Evolutionary conservation across 2,888 invertebrate species (phyloP).

Genomic region (Trisateles emortualis): DNA sequence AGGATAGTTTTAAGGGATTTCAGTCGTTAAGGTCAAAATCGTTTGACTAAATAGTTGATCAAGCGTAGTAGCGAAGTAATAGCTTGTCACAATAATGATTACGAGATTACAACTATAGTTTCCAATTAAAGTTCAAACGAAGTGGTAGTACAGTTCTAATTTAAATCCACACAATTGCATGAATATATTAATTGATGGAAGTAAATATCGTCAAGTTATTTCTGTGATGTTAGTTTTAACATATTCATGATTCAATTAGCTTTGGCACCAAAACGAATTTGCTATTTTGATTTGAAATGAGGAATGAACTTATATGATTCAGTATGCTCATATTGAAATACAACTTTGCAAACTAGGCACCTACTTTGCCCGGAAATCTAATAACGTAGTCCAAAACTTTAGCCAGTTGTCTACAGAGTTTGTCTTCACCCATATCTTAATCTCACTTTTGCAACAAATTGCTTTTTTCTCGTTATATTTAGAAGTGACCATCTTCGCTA

Average conservation of each 20-base stretch:
- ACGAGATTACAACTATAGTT: constrained; percentile 32
- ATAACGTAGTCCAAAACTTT: constrained; percentile 48
- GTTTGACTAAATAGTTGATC: no score
- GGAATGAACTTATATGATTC: background rate
- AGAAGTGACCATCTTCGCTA: constrained; percentile 38
- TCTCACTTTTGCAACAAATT: constrained; percentile 51
- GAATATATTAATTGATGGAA: constrained; percentile 27
- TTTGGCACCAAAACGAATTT: background rate
- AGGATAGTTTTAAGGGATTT: no score
- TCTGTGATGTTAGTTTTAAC: constrained; percentile 3
- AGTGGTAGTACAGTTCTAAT: constrained; percentile 21
- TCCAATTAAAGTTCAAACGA: constrained; percentile 18
- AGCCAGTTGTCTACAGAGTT: constrained; percentile 26
- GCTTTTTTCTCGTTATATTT: constrained; percentile 42
- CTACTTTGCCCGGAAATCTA: constrained; percentile 34
- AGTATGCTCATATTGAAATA: constrained; percentile 2
- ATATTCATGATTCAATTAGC: background rate
- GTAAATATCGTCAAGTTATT: background rate
- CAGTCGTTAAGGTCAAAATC: no score
- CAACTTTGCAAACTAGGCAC: background rate
- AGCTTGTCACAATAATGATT: constrained; percentile 10
- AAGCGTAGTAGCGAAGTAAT: no score
- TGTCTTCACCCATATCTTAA: constrained; percentile 51
- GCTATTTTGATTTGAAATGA: background rate
- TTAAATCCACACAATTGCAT: constrained; percentile 28